Conservation (phyloP, 1,140 invertebrate genomes). For the Drosophila melanica region DNA sequence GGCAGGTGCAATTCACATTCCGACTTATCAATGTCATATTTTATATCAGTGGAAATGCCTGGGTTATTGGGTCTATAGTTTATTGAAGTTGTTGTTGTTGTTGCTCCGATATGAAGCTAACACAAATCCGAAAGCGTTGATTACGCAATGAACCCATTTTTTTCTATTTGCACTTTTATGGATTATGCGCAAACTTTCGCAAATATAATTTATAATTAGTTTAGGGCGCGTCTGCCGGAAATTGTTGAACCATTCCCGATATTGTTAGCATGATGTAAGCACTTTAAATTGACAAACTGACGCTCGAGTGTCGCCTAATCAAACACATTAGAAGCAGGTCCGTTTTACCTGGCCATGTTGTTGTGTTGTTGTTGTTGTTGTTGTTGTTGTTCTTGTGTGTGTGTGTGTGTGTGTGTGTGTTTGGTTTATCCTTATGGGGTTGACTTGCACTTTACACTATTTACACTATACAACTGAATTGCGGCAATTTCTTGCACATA, state of each 20-base stretch:
- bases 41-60: slow-evolving; percentile 36
- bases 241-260: slow-evolving; percentile 14
- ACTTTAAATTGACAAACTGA: slow-evolving; percentile 27
- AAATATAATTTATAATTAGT: background rate
- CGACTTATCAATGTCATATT: slow-evolving; percentile 41
- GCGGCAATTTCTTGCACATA: slow-evolving; percentile 49
- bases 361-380: slow-evolving; percentile 2
- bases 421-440: slow-evolving; percentile 25
- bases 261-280: slow-evolving; percentile 39
- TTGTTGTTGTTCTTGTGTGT: background rate
- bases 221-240: slow-evolving; percentile 18
- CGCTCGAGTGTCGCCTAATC: slow-evolving; percentile 22
- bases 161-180: background rate
- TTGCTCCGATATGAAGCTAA: slow-evolving; percentile 2
- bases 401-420: slow-evolving; percentile 1
- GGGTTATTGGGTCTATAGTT: slow-evolving; percentile 38
- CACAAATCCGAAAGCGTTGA: slow-evolving; percentile 60
- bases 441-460: slow-evolving; percentile 21
- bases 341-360: slow-evolving; percentile 35
- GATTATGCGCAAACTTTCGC: no score
- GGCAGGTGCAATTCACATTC: slow-evolving; percentile 32
- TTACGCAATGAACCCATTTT: slow-evolving; percentile 62
- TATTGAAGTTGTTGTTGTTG: slow-evolving; percentile 28
- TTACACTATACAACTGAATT: slow-evolving; percentile 9
- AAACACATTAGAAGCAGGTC: slow-evolving; percentile 6